Evolutionary conservation across 2,113 vertebrate species (phyloP), one percentile per base, ranked within the genome.

Genomic region (Pseudorectes ferrugineus): DNA sequence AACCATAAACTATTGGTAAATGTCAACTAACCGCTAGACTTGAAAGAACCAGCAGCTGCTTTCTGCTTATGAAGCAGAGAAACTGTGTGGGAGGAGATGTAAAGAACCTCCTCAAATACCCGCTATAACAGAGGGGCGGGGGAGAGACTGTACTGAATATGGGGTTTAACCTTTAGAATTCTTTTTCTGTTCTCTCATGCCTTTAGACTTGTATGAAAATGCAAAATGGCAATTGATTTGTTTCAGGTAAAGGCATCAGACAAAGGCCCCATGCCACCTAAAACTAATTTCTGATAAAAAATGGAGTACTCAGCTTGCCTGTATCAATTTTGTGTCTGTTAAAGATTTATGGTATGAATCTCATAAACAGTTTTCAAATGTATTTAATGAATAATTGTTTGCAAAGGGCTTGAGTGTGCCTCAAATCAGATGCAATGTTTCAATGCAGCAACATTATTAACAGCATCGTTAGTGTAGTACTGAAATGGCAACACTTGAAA

Each of bases 401-500:
- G 51, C 38, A 54, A 59, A 71, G 45, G 40, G 63, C 35, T 67
- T 63, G 63, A 75, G 51, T 31, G 48, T 54, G 35, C 11, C 70
- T 86, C 48, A 59, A 58, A 73, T 94, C 22, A 54, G 70, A 73
- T 26, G 49, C 38, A 68, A 3, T 48, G 16, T 77, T 92, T 88
- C 76, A 72, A 24, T 71, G 45, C 66, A 77, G 78, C 71, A 89
- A 29, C 26, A n/a, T 85, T 86, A 76, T 82, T 79, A 92, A 85
- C 45, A 63, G 20, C 15, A 42, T 75, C 1, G 1, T 86, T 87
- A 85, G 38, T 46, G 38, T 49, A 76, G 40, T 38, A 49, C 82
- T 70, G 87, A 97, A 95, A 95, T 83, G 85, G 55, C 48, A 94
- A 80, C 68, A 67, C 80, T 94, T 89, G 78, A 83, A 93, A 91